A percentile compares a stretch with the other conserved stretches of the same genome.
Evolutionary conservation across 2,113 vertebrate species (phyloP).

Genomic region (Tenrec ecaudatus): DNA sequence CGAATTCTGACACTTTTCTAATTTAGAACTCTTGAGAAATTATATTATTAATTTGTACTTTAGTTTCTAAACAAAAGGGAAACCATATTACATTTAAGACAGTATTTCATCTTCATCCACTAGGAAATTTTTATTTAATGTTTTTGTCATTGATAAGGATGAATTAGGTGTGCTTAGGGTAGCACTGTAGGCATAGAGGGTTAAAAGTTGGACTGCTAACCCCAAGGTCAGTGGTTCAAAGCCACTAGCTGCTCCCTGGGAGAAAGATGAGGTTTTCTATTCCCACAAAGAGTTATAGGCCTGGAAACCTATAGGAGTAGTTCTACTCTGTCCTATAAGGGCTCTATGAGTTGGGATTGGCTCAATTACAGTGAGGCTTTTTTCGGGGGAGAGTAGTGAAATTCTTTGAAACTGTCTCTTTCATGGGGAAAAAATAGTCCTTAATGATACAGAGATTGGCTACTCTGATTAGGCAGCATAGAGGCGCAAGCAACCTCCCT

Average conservation of each 20-base stretch:
- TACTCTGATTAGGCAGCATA: background rate
- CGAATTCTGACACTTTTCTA: constrained; percentile 50
- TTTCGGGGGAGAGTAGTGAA: no score
- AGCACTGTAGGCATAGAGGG: no score
- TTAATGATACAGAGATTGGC: constrained; percentile 17
- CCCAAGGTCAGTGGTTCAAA: no score
- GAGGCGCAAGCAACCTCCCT: constrained; percentile 22
- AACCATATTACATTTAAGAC: constrained; percentile 14
- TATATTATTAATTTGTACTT: constrained; percentile 10
- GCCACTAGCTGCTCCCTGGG: no score
- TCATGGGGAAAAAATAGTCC: constrained; percentile 33
- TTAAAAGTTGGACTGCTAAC: no score
- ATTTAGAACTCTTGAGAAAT: constrained; percentile 17
- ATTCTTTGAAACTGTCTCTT: constrained; percentile 41
- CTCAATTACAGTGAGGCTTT: no score
- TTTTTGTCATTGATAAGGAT: constrained; percentile 29
- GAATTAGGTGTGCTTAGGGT: background rate
- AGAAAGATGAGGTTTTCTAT: no score
- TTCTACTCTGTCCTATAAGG: no score
- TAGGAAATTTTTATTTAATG: constrained; percentile 24
- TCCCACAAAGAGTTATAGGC: no score
- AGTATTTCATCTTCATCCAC: constrained; percentile 47
- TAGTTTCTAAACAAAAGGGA: constrained; percentile 41
- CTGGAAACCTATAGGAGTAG: no score
- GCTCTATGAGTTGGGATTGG: no score